Evolutionary conservation across 2,113 vertebrate genomes (phyloP).

Genomic region (Planiliza haematocheilus): DNA sequence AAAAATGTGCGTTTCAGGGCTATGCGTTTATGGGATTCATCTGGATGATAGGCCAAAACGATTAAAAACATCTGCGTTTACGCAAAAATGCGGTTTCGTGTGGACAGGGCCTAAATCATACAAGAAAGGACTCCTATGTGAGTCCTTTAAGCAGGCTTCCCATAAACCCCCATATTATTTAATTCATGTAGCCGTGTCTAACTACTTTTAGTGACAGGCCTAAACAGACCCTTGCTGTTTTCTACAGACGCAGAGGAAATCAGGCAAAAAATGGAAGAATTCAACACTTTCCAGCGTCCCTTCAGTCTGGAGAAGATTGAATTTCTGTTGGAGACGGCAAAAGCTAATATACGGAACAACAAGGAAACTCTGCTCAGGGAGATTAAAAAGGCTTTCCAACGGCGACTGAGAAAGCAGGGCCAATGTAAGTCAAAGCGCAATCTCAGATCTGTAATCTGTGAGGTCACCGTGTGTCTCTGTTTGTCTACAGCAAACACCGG

Average conservation of each 20-base stretch:
- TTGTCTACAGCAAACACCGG: no score
- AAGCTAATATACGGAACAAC: conserved; percentile 66
- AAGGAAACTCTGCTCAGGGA: conserved; percentile 62
- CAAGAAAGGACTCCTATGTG: no score
- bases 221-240: background rate
- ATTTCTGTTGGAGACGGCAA: conserved; percentile 45
- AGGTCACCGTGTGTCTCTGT: background rate
- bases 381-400: conserved; percentile 53
- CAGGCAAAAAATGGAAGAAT: conserved; percentile 57
- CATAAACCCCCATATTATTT: no score
- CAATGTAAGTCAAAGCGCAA: background rate
- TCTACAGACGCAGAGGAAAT: conserved; percentile 57
- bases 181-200: no score
- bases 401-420: conserved; percentile 12
- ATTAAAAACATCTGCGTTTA: no score
- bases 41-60: no score
- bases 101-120: no score
- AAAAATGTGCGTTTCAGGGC: no score
- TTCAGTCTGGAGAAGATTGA: conserved; percentile 54
- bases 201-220: no score
- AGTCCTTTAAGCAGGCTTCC: no score
- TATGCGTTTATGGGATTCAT: no score
- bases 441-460: conserved; percentile 6
- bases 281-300: conserved; percentile 62
- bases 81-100: no score